phyloP scores from a whole-genome alignment of 2,113 vertebrate genomes.

The Labeo rohita region DNA sequence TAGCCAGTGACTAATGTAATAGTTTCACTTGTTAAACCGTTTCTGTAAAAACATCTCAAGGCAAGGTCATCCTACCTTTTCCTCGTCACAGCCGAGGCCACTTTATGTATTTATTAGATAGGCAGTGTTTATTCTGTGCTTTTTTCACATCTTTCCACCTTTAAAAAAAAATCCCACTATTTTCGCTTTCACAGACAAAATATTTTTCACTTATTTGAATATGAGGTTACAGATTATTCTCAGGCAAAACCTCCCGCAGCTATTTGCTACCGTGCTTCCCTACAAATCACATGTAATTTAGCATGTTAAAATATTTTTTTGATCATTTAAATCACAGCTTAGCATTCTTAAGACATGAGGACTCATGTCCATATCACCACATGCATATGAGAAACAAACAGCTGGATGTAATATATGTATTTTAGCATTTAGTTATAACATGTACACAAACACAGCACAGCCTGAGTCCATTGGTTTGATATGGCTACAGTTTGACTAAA shows the following conservation, averaged over 20 bases:
- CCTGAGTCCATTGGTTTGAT: background rate
- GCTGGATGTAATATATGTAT: background rate
- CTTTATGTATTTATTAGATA: constrained; percentile 2
- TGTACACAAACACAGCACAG: constrained; percentile 3
- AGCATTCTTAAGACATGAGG: constrained; percentile 26
- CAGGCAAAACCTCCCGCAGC: background rate
- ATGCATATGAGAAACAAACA: constrained; percentile 14
- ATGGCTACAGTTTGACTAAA: background rate
- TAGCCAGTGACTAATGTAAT: background rate
- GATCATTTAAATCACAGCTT: constrained; percentile 26
- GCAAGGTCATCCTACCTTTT: background rate
- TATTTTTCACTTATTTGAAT: background rate
- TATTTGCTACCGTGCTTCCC: background rate
- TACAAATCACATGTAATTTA: background rate
- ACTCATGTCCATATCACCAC: background rate
- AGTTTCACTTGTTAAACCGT: background rate
- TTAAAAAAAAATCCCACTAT: background rate
- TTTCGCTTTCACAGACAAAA: background rate
- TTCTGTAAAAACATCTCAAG: background rate
- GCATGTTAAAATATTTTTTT: background rate
- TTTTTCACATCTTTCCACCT: background rate
- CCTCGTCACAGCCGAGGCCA: background rate
- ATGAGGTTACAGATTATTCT: constrained; percentile 17
- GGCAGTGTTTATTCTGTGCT: constrained; percentile 50
- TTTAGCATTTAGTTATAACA: background rate